These are phyloP conservation scores for Panthera tigris DNA, from an alignment of 2,113 vertebrate genomes.

Conservation along the genomic window DNA sequence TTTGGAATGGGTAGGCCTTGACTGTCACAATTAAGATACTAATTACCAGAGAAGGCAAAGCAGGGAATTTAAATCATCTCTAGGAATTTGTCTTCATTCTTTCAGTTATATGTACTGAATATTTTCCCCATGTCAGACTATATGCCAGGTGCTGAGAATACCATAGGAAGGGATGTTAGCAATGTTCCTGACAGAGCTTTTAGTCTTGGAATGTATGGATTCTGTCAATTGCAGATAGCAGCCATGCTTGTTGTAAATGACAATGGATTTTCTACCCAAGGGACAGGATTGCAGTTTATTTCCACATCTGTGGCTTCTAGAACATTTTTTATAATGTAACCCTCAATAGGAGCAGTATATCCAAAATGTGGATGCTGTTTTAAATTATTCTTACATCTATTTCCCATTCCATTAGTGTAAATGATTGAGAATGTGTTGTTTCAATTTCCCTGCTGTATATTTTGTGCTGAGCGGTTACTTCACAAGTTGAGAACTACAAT, in stretches of 20 bases:
- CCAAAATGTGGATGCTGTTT: neutral
- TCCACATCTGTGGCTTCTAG: neutral
- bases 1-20: neutral
- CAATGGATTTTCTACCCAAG: neutral
- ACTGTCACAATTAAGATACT: neutral
- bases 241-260: neutral
- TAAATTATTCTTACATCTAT: neutral
- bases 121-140: neutral
- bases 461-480: neutral
- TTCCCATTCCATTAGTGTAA: neutral
- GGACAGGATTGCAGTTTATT: neutral
- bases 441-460: neutral
- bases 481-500: neutral
- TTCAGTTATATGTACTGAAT: neutral
- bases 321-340: neutral
- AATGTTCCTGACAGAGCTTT: neutral
- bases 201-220: neutral
- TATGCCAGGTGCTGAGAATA: neutral
- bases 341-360: neutral
- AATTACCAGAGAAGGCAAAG: neutral
- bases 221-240: neutral
- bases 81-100: neutral
- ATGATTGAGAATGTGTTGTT: neutral
- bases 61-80: neutral
- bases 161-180: neutral